These are phyloP conservation scores for Hyposoter didymator DNA, from an alignment of 2,888 invertebrate genomes.

Conservation along the genomic window DNA sequence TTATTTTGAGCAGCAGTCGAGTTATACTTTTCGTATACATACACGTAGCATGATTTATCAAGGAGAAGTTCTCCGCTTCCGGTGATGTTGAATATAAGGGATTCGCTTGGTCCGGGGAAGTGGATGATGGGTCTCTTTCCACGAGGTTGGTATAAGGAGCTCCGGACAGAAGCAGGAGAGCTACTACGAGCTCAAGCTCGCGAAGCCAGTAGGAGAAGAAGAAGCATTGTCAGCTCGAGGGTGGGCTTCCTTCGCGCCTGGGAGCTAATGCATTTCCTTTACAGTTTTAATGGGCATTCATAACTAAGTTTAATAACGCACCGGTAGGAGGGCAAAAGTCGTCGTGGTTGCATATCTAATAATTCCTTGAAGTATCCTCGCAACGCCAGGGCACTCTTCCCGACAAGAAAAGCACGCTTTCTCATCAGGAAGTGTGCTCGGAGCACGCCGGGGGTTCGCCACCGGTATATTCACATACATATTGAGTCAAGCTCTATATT, in stretches of 20 bases:
- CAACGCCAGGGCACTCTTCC: constrained; percentile 41
- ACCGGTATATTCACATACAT: constrained; percentile 28
- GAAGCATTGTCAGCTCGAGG: constrained; percentile 69
- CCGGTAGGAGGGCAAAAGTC: constrained; percentile 78
- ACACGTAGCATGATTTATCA: constrained; percentile 52
- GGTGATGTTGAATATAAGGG: constrained; percentile 63
- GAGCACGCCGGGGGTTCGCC: constrained; percentile 46
- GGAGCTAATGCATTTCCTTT: constrained; percentile 84
- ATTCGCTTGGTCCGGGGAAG: constrained; percentile 69
- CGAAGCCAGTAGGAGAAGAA: constrained; percentile 46
- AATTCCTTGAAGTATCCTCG: constrained; percentile 71
- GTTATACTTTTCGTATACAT: constrained; percentile 10
- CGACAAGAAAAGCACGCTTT: constrained; percentile 43
- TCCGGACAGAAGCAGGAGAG: constrained; percentile 53
- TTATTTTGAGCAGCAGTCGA: constrained; percentile 34
- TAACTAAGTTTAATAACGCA: constrained; percentile 84
- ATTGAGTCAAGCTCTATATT: constrained; percentile 12
- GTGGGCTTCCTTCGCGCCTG: constrained; percentile 74
- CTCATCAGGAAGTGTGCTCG: constrained; percentile 55
- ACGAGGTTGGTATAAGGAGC: constrained; percentile 72
- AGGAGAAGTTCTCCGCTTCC: constrained; percentile 71
- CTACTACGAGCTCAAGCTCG: not conserved
- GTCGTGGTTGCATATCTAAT: constrained; percentile 81
- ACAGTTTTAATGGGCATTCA: constrained; percentile 84
- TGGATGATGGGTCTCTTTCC: constrained; percentile 77